Evolutionary conservation across 2,113 vertebrate genomes (phyloP), one percentile per base, ranked within the genome.

Genomic region (Indri indri): DNA sequence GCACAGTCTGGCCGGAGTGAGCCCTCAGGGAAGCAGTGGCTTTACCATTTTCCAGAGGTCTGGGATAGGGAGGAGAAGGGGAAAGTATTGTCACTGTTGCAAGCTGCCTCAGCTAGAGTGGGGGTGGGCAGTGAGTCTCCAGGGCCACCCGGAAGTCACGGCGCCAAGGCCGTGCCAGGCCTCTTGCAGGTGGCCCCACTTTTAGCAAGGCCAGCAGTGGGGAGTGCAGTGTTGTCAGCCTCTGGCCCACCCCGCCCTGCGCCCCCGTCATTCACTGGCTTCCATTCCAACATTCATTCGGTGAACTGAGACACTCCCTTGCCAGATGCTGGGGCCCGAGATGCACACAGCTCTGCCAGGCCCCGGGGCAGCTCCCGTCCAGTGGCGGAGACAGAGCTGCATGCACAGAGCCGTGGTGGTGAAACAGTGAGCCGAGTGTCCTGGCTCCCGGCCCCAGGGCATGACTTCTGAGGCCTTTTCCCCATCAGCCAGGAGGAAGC

Each of bases 21-120:
- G 34, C 65, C 34, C 83, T 70, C 6, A 0, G 65, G 17, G 25
- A 40, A 32, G 32, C 2, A 7, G 42, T 2, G 12, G 11, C 0
- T 4, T 42, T 18, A 30, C 18, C 20, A 3, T 47, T 32, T 54
- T 47, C 27, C 32, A 37, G 59, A 50, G 10, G 11, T 22, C 68
- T 37, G 22, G 63, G 45, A 54, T 34, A 50, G 22, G 47, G 59
- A 91, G 20, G 85, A 63, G 25, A 37, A 9, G 40, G 70, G 12
- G 52, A 27, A 80, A 65, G 40, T 5, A 42, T 1, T 50, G 9
- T 47, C 20, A 1, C 30, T 37, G 8, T 18, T 14, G 32, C 1
- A 0, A 76, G 66, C 59, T 66, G 32, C 40, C 20, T 84, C 11
- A 37, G 57, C 42, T 68, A 40, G 84, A 54, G 16, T 8, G 47